phyloP scores from a whole-genome alignment of 2,113 vertebrate species.

The Atrichornis clamosus region DNA sequence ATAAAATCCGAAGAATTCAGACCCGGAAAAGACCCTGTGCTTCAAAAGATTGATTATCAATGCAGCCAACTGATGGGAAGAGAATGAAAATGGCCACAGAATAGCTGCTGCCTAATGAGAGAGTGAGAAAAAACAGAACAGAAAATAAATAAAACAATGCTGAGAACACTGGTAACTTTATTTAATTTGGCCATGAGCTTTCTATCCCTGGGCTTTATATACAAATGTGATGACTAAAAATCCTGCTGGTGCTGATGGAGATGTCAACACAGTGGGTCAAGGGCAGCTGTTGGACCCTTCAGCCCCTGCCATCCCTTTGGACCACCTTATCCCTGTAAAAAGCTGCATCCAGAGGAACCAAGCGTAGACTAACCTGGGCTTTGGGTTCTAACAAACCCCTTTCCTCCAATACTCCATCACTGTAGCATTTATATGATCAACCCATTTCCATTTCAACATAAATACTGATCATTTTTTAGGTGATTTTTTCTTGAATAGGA shows the following conservation, averaged over 20 bases:
- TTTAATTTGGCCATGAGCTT: neutral
- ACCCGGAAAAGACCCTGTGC: neutral
- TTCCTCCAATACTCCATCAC: neutral
- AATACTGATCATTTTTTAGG: neutral
- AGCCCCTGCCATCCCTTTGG: neutral
- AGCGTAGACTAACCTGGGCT: neutral
- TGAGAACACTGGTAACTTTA: neutral
- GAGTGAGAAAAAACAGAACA: neutral
- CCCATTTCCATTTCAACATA: neutral
- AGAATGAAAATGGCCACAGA: neutral
- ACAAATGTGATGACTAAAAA: neutral
- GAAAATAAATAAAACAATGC: neutral
- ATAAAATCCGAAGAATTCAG: slow-evolving; percentile 15
- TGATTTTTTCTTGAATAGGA: neutral
- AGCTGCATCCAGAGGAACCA: neutral
- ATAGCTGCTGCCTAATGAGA: neutral
- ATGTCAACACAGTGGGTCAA: neutral
- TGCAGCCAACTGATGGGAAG: neutral
- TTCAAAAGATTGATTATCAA: slow-evolving; percentile 18
- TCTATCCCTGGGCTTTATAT: neutral
- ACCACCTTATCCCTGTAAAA: fast-evolving
- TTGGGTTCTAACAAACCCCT: neutral
- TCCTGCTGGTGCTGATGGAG: neutral
- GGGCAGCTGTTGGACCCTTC: neutral
- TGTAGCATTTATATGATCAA: neutral